These are phyloP conservation scores for Philopotamus ludificatus DNA, from an alignment of 1,140 invertebrate species.

Conservation along the genomic window DNA sequence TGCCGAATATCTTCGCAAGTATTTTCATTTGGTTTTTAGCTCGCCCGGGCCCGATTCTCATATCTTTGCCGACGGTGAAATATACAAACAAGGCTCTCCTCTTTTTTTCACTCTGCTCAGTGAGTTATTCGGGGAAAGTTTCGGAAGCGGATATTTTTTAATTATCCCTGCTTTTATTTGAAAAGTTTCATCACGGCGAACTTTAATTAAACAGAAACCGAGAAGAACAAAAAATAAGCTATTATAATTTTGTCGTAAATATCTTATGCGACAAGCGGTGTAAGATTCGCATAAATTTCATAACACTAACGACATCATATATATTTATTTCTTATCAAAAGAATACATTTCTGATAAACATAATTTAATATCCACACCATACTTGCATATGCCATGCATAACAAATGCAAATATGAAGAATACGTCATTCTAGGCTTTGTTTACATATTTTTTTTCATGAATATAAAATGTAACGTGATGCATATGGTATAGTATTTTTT, in stretches of 20 bases:
- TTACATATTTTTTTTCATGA: too few species aligned
- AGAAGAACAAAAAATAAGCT: constrained; percentile 25
- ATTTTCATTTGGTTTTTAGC: constrained; percentile 10
- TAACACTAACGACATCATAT: neutral
- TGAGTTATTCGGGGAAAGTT: constrained; percentile 8
- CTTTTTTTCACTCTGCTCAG: constrained; percentile 9
- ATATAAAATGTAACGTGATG: too few species aligned
- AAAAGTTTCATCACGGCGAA: constrained; percentile 29
- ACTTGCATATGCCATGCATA: too few species aligned
- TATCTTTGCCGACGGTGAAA: neutral
- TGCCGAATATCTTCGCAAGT: constrained; percentile 34
- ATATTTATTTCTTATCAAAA: too few species aligned
- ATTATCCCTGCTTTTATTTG: constrained; percentile 20
- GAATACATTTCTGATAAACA: too few species aligned
- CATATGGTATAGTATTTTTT: too few species aligned
- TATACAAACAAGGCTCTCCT: constrained; percentile 3
- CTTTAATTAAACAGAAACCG: constrained; percentile 29
- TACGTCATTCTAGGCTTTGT: too few species aligned
- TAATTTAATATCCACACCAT: too few species aligned
- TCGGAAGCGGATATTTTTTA: constrained; percentile 22
- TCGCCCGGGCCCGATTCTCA: neutral
- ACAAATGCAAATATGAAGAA: too few species aligned
- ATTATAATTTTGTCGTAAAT: constrained; percentile 32
- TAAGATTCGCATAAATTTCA: neutral
- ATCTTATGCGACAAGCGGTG: neutral